Evolutionary conservation across 2,888 invertebrate genomes (phyloP), one percentile per base, ranked within the genome.

Genomic region (Hermaeophaga mercurialis): DNA sequence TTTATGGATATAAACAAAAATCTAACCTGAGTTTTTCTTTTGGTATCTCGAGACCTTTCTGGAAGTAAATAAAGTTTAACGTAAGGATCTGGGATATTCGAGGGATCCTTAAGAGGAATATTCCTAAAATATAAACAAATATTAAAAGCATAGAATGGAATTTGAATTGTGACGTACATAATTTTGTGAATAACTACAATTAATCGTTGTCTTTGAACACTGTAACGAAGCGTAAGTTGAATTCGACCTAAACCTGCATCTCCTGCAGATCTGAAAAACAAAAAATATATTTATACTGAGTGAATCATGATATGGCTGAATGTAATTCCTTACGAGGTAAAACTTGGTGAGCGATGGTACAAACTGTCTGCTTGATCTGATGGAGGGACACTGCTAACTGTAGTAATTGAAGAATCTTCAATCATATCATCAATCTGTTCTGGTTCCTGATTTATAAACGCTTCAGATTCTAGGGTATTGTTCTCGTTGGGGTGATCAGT

Each of bases 111-210:
- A 28, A 87, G 77, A 0, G 92, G 91, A 69, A 93, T 84, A 77
- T 91, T 88, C 71, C 90, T 90, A 46, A 48, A 55, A 58, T 36
- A 47, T 14, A 3, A 15, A 8, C 22, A 52, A 60, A 33, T 17
- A 14, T 58, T 34, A 26, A 48, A 22, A 17, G 14, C 53, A 46
- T 52, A n/a, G 46, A 38, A 33, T 17, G 34, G 14, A 7, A 28
- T 26, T 17, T 31, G 43, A 48, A 46, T 34, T 52, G 39, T 22
- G 66, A 84, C 90, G 86, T 83, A 94, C 92, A 88, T 86, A 64
- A 95, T 89, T 81, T 92, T 93, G 76, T 96, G 95, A 1, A 96
- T 86, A 8, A 91, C 90, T 24, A 95, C 83, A 49, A 88, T 84
- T 12, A 96, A 81, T 58, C 88, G 87, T 77, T 94, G 93, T 47